Conservation (phyloP, 1,140 invertebrate species). For the Chironomus striatipennis region DNA sequence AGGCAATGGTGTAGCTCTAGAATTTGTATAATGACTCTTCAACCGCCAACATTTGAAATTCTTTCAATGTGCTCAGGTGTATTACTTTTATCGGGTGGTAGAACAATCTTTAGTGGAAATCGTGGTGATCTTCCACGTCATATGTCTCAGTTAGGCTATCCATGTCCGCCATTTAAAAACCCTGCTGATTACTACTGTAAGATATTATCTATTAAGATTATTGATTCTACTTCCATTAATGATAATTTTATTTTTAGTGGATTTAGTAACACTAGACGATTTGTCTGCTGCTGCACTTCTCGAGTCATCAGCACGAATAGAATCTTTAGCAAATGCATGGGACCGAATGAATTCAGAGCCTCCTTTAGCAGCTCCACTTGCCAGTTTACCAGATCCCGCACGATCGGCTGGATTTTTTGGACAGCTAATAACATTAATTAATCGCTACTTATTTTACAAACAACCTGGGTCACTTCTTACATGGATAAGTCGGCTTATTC, state of each 20-base stretch:
- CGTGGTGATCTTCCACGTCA: conserved; percentile 84
- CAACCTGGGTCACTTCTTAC: conserved; percentile 77
- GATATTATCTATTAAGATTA: conserved; percentile 37
- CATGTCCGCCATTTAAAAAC: conserved; percentile 92
- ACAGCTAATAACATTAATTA: conserved; percentile 35
- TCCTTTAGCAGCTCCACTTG: conserved; percentile 37
- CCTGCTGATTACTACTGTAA: conserved; percentile 92
- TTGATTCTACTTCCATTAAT: neutral
- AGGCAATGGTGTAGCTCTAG: conserved; percentile 83
- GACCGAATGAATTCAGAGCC: conserved; percentile 40
- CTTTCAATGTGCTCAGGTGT: conserved; percentile 86
- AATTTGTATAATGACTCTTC: conserved; percentile 83
- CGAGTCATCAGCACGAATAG: conserved; percentile 87
- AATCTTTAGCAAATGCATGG: conserved; percentile 72
- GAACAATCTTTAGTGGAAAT: conserved; percentile 83
- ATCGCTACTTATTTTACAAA: conserved; percentile 57
- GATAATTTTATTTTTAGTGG: conserved; percentile 53
- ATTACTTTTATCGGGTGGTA: conserved; percentile 75
- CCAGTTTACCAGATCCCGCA: conserved; percentile 37
- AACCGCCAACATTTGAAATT: conserved; percentile 92
- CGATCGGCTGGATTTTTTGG: conserved; percentile 42
- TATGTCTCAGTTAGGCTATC: conserved; percentile 88
- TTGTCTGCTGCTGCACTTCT: conserved; percentile 86
- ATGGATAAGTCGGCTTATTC: conserved; percentile 64
- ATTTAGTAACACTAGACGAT: conserved; percentile 87